These are phyloP conservation scores for Bubo blakistoni DNA, from an alignment of 2,113 vertebrate genomes.

Conservation along the genomic window DNA sequence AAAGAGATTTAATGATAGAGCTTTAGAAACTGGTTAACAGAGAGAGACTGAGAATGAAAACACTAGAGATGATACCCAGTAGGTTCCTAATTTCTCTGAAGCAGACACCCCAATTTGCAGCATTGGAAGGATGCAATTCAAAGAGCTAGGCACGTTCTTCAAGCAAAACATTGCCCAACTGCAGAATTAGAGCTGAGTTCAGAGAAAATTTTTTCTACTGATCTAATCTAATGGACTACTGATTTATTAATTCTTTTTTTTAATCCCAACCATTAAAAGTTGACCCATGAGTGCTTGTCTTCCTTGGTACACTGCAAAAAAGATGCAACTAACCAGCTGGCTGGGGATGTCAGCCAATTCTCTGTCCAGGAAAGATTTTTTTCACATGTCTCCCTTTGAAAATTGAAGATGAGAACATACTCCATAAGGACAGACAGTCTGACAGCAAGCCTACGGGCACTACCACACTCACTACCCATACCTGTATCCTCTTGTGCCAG, in stretches of 20 bases:
- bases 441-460: constrained; percentile 13
- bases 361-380: not conserved
- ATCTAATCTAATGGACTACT: not conserved
- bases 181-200: not conserved
- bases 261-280: not conserved
- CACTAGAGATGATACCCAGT: not conserved
- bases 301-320: not conserved
- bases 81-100: not conserved
- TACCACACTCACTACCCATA: not conserved
- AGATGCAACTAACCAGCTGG: not conserved
- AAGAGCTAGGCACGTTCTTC: not conserved
- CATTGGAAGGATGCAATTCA: not conserved
- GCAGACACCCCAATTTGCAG: not conserved
- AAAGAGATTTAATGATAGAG: constrained; percentile 28
- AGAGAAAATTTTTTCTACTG: not conserved
- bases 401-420: not conserved
- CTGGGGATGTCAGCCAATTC: not conserved
- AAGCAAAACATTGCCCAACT: not conserved
- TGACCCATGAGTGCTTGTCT: not conserved
- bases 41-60: not conserved
- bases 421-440: constrained; percentile 27
- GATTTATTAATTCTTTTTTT: not conserved
- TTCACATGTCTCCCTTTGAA: not conserved
- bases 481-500: constrained; percentile 7
- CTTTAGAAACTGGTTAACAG: constrained; percentile 13